phyloP scores from a whole-genome alignment of 2,797 vertebrate genomes.

The Acanthurus lineatus region DNA sequence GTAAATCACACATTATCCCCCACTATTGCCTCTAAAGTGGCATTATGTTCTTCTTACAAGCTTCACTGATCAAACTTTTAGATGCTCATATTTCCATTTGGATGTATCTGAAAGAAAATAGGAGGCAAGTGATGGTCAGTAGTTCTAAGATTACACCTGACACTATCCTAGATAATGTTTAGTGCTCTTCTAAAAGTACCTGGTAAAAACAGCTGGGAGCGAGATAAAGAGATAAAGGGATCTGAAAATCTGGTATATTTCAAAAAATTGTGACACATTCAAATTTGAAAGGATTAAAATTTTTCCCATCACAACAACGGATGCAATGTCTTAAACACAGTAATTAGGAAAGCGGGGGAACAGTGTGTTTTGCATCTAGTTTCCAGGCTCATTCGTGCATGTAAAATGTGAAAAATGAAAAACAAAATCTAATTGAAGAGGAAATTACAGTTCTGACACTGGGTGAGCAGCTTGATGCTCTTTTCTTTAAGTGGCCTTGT shows the following conservation, averaged over 20 bases:
- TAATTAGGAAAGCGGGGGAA: conserved; percentile 12
- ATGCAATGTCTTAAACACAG: not conserved
- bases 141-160: too few species aligned
- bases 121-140: not conserved
- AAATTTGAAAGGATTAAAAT: not conserved
- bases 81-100: not conserved
- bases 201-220: not conserved
- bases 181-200: not conserved
- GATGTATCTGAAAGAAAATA: not conserved
- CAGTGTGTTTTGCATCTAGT: not conserved
- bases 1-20: not conserved
- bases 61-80: not conserved
- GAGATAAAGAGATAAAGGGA: too few species aligned
- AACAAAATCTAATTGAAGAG: conserved; percentile 1
- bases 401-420: not conserved
- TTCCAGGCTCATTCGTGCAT: not conserved
- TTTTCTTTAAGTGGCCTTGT: conserved; percentile 18
- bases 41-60: not conserved
- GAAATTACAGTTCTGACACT: not conserved
- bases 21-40: not conserved
- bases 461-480: not conserved
- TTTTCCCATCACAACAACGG: not conserved
- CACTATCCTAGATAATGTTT: not conserved
- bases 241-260: not conserved
- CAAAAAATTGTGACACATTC: not conserved